Evolutionary conservation across 2,797 vertebrate species (phyloP).

Genomic region (Labeo calbasu): DNA sequence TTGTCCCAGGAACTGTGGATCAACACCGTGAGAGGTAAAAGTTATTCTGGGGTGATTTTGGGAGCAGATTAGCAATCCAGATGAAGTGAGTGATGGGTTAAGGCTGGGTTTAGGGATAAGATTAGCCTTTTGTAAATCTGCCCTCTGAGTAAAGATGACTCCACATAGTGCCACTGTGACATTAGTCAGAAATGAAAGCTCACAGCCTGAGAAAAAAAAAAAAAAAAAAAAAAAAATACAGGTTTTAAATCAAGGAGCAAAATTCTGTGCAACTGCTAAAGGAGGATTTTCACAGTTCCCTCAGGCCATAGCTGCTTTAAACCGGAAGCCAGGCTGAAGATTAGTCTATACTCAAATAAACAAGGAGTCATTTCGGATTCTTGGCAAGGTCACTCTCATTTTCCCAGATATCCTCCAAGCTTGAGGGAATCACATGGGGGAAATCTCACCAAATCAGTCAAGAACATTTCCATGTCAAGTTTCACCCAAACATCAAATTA

Average conservation of each 20-base stretch:
- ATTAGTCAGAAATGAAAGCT: conserved; percentile 30
- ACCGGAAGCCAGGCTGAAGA: neutral
- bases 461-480: neutral
- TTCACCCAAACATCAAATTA: neutral
- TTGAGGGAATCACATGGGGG: neutral
- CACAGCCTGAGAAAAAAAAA: neutral
- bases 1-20: neutral
- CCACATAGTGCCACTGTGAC: conserved; percentile 6
- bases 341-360: conserved; percentile 27
- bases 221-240: neutral
- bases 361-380: conserved; percentile 14
- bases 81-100: conserved; percentile 7
- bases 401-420: neutral
- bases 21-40: neutral
- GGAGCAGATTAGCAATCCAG: conserved; percentile 14
- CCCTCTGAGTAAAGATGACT: conserved; percentile 15
- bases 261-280: conserved; percentile 9
- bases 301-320: neutral
- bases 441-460: neutral
- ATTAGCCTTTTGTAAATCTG: conserved; percentile 22
- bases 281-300: neutral
- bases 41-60: neutral
- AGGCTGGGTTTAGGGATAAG: conserved; percentile 3
- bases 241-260: conserved; percentile 23
- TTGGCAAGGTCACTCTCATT: conserved; percentile 7